Base-by-base conservation (phyloP, 2,797 vertebrate species). In the Peromyscus attwateri region DNA sequence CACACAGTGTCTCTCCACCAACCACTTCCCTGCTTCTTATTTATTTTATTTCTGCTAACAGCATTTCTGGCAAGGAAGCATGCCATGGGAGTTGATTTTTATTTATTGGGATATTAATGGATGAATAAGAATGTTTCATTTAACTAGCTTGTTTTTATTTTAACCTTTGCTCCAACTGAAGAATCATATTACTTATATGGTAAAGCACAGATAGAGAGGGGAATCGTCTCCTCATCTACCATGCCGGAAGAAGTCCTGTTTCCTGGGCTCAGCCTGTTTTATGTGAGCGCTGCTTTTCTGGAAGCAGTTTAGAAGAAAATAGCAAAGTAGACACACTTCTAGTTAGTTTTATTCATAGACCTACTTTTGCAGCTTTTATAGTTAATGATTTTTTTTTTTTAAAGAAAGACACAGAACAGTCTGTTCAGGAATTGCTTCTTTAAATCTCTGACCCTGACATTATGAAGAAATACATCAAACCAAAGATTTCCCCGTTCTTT, bases 71-170 rank as follows among this genome's bases (percentile, higher is more conserved):
- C 79, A 87, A 91, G 75, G 55, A 96, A 62, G 6, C 49, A 8
- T 87, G 57, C 68, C 23, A 0, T 25, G 29, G 49, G 94, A 87
- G 79, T 89, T 57, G 91, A 13, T 92, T 90, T 96, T 91, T n/a
- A 91, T 94, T 97, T 60, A 92, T 46, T 92, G 66, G 88, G 87
- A 68, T 91, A 57, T 55, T 94, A 49, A 89, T 94, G 60, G 77
- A 37, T 31, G 62, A 46, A n/a, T 95, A 91, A 60, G 57, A 89
- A 91, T 77, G 57, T 94, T 81, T 94, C 71, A 52, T 87, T 87
- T 96, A 89, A 83, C 49, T 43, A 93, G 70, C 46, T 93, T 62
- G 14, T 80, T 84, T 97, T 95, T 75, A 79, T 64, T 92, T 91
- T 88, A 94, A 91, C 34, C 55, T 94, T 93, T 94, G 89, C 73